Percentiles rank a stretch among this genome's conserved stretches.
phyloP scores from a whole-genome alignment of 2,797 vertebrate species.

The Erpetoichthys calabaricus region DNA sequence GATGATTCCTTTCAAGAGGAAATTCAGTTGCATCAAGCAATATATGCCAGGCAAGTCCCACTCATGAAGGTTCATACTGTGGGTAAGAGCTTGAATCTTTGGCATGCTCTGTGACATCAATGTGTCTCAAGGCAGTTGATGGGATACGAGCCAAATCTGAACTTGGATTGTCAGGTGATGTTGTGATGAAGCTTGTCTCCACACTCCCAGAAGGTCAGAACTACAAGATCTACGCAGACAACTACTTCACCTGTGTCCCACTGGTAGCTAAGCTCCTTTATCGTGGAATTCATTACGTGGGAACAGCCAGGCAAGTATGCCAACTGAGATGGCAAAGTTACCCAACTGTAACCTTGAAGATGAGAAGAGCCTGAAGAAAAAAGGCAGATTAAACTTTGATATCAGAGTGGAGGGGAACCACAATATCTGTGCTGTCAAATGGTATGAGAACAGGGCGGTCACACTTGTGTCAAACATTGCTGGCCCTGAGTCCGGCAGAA shows the following conservation, averaged over 20 bases:
- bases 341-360: constrained; percentile 14
- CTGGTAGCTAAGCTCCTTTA: constrained; percentile 11
- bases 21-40: too few species aligned
- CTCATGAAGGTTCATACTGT: too few species aligned
- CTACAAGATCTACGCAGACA: constrained; percentile 13
- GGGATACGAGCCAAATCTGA: constrained; percentile 8
- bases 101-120: constrained; percentile 12
- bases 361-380: constrained; percentile 13
- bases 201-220: constrained; percentile 13
- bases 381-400: constrained; percentile 10
- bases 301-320: constrained; percentile 13
- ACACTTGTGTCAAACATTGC: constrained; percentile 11
- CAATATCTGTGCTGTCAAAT: constrained; percentile 5
- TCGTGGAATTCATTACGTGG: constrained; percentile 10
- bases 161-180: constrained; percentile 13
- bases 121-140: constrained; percentile 3
- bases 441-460: constrained; percentile 1
- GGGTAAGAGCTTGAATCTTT: constrained; percentile 2
- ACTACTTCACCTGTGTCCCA: constrained; percentile 16
- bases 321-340: background rate
- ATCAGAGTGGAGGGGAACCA: constrained; percentile 10
- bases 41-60: too few species aligned
- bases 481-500: constrained; percentile 8
- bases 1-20: too few species aligned
- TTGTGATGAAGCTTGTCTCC: constrained; percentile 12